These are phyloP conservation scores for Ciconia nigra DNA, from an alignment of 2,797 vertebrate genomes.

Conservation along the genomic window DNA sequence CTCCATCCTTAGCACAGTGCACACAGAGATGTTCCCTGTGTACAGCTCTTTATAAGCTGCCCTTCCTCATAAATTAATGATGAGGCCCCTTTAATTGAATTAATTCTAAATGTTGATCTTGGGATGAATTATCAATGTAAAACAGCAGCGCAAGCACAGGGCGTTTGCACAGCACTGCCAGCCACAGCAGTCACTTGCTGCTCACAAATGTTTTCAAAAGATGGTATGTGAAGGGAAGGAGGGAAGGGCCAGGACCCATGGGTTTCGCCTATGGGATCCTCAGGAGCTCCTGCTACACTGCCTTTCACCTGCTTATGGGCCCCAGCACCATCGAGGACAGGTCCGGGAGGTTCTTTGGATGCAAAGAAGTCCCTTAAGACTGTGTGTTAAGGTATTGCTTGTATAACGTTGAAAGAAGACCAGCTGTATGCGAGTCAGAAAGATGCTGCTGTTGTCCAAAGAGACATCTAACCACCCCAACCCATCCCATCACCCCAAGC, in stretches of 20 bases:
- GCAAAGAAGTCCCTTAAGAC: not conserved
- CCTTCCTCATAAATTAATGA: constrained; percentile 79
- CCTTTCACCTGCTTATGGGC: not conserved
- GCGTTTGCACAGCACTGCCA: not conserved
- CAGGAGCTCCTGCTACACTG: not conserved
- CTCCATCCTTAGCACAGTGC: not conserved
- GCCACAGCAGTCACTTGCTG: not conserved
- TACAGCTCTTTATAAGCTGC: not conserved
- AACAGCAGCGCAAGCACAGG: constrained; percentile 32
- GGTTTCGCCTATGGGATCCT: not conserved
- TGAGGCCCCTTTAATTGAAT: constrained; percentile 74
- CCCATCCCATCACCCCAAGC: not conserved
- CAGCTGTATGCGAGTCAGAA: fast-evolving
- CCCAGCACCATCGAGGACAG: not conserved
- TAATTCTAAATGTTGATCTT: constrained; percentile 32
- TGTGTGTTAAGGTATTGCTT: fast-evolving
- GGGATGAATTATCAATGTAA: constrained; percentile 36
- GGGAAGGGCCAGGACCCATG: not conserved
- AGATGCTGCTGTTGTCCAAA: not conserved
- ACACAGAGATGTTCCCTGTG: not conserved
- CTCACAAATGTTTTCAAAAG: constrained; percentile 39
- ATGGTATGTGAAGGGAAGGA: not conserved
- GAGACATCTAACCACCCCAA: not conserved
- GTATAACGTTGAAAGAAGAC: not conserved
- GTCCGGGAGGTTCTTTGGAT: not conserved